These are phyloP conservation scores for Lophius americanus DNA, from an alignment of 2,797 vertebrate genomes.

Conservation along the genomic window DNA sequence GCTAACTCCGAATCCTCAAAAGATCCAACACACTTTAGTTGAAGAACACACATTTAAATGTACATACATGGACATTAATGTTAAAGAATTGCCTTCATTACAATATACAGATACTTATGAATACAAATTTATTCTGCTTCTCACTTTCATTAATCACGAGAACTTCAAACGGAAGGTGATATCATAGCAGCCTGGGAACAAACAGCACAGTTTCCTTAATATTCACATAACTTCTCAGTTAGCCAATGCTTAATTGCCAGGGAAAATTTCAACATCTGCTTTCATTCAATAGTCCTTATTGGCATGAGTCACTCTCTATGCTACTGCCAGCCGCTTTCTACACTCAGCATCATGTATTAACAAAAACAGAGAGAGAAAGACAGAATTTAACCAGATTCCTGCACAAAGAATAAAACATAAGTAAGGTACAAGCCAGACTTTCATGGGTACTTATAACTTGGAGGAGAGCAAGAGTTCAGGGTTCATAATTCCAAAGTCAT, in stretches of 20 bases:
- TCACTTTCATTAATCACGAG: constrained; percentile 54
- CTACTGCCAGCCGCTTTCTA: constrained; percentile 70
- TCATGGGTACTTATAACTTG: constrained; percentile 48
- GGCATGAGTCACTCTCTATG: constrained; percentile 73
- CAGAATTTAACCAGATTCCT: constrained; percentile 44
- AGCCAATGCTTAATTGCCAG: constrained; percentile 63
- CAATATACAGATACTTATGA: constrained; percentile 21
- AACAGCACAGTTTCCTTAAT: constrained; percentile 62
- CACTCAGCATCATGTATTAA: constrained; percentile 41
- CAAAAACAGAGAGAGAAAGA: constrained; percentile 37
- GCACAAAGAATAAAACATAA: constrained; percentile 48
- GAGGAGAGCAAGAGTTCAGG: constrained; percentile 31
- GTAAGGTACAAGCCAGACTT: constrained; percentile 46
- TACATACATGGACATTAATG: constrained; percentile 30
- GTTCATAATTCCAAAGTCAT: constrained; percentile 49
- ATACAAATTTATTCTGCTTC: constrained; percentile 43
- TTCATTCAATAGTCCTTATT: constrained; percentile 78
- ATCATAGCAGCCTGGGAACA: constrained; percentile 70
- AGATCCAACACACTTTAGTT: constrained; percentile 35
- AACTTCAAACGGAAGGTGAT: constrained; percentile 76
- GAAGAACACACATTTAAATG: constrained; percentile 40
- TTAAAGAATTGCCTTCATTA: constrained; percentile 33
- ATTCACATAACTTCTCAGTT: constrained; percentile 70
- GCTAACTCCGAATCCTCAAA: constrained; percentile 43
- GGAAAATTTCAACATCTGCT: constrained; percentile 78